Evolutionary conservation across 2,888 invertebrate species (phyloP), one percentile per base, ranked within the genome.

Genomic region (Eledona agricola): DNA sequence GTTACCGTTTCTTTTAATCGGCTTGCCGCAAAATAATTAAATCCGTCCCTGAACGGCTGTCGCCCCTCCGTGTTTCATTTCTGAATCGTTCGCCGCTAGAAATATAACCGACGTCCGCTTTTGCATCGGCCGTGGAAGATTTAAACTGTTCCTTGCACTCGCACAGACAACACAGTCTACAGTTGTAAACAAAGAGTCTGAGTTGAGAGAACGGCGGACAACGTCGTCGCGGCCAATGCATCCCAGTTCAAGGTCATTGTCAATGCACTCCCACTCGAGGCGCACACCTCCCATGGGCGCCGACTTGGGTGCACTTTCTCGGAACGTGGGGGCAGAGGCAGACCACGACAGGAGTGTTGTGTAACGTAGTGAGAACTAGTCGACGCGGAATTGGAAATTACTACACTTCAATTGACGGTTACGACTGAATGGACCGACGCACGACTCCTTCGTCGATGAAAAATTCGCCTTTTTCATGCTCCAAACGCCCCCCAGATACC

Each of bases 201-300:
- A 61, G 52, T 49, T 29, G 10, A 25, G 20, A 46, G 43, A 25
- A 38, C 34, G 51, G 56, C 58, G 59, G 58, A 60, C 57, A 49
- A 17, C 26, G 29, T 13, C 54, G 49, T 53, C 62, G 61, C 62
- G 69, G 69, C 69, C 69, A 64, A 66, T 69, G 69, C 69, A 70
- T 67, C 65, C 61, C 64, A 63, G 70, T 71, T 72, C 71, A 71
- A 71, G 72, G 72, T 71, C 71, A 72, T 68, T 67, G 63, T 63
- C 70, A 67, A 64, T 61, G 59, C 62, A 69, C 69, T 69, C 67
- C 67, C 67, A 63, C 65, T 13, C 15, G 17, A 11, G 1, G 10
- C 15, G 26, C 25, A 19, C 12, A 28, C 40, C 26, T 40, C 11
- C 17, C 31, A 16, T 16, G 7, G 31, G 31, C 31, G 17, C 31